Evolutionary conservation across 2,888 invertebrate genomes (phyloP).

Genomic region (Taphrorychus bicolor): DNA sequence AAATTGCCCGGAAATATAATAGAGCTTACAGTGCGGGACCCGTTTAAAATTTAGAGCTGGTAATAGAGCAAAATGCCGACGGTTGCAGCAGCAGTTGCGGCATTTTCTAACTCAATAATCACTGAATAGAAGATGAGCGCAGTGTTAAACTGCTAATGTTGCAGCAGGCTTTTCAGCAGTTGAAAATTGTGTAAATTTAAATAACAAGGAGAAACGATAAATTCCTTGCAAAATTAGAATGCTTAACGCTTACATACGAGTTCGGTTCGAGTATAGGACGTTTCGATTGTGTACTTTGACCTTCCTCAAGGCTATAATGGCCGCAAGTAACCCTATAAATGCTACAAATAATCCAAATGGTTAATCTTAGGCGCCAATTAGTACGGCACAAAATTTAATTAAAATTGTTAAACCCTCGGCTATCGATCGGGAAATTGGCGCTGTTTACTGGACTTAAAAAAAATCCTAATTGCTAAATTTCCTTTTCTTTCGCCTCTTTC

Average conservation of each 20-base stretch:
- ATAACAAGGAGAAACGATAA: not conserved
- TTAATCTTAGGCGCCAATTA: no score
- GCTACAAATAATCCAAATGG: no score
- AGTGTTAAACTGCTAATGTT: not conserved
- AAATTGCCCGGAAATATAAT: not conserved
- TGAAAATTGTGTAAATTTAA: slow-evolving; percentile 5
- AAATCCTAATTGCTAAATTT: slow-evolving; percentile 16
- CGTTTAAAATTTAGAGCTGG: not conserved
- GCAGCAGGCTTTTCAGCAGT: not conserved
- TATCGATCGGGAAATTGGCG: slow-evolving; percentile 18
- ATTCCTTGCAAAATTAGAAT: no score
- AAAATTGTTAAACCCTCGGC: slow-evolving; percentile 19
- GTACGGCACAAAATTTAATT: no score
- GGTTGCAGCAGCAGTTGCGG: not conserved
- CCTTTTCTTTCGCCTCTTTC: not conserved
- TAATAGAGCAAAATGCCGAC: not conserved
- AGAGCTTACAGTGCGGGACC: not conserved
- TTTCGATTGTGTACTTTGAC: no score
- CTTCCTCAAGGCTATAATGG: no score
- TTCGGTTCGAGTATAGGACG: no score
- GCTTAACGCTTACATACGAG: no score
- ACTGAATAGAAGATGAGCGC: not conserved
- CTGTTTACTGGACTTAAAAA: slow-evolving; percentile 17
- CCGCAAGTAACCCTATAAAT: no score
- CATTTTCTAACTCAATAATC: not conserved